Evolutionary conservation across 1,140 invertebrate genomes (phyloP).

Genomic region (Dendroctonus valens): DNA sequence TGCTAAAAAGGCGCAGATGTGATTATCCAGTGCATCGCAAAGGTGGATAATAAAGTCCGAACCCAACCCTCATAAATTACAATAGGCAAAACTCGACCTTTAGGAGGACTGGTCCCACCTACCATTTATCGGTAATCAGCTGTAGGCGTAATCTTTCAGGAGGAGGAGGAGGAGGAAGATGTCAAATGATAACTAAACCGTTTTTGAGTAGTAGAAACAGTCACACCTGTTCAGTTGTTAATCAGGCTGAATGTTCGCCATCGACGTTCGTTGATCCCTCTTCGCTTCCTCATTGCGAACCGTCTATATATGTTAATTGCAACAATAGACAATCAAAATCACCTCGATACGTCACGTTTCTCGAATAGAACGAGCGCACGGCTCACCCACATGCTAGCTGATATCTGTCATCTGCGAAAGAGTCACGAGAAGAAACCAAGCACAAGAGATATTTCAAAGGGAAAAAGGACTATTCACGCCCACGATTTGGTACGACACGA

Average conservation of each 20-base stretch:
- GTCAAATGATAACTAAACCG: too few relatives aligned
- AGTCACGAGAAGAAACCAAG: slow-evolving; percentile 1
- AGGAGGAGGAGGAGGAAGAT: too few relatives aligned
- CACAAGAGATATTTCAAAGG: neutral
- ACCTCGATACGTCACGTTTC: neutral
- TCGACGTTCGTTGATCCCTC: too few relatives aligned
- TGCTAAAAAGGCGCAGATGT: slow-evolving; percentile 14
- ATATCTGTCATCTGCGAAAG: slow-evolving; percentile 8
- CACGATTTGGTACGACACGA: neutral
- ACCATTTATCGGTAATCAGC: too few relatives aligned
- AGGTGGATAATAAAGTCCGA: slow-evolving; percentile 12
- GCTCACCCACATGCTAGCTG: slow-evolving; percentile 1
- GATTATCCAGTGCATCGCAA: slow-evolving; percentile 19
- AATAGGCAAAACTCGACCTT: slow-evolving; percentile 2
- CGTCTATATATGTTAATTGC: too few relatives aligned
- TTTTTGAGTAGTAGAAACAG: too few relatives aligned
- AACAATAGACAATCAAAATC: too few relatives aligned
- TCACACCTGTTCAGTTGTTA: too few relatives aligned
- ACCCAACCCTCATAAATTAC: slow-evolving; percentile 1
- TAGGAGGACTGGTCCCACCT: neutral
- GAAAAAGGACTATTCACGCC: slow-evolving; percentile 9
- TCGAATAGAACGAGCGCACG: neutral
- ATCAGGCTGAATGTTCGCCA: too few relatives aligned
- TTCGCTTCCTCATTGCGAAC: too few relatives aligned
- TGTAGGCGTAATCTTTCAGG: too few relatives aligned